These are phyloP conservation scores for Phyllostomus discolor DNA, from an alignment of 2,113 vertebrate genomes.

Conservation along the genomic window DNA sequence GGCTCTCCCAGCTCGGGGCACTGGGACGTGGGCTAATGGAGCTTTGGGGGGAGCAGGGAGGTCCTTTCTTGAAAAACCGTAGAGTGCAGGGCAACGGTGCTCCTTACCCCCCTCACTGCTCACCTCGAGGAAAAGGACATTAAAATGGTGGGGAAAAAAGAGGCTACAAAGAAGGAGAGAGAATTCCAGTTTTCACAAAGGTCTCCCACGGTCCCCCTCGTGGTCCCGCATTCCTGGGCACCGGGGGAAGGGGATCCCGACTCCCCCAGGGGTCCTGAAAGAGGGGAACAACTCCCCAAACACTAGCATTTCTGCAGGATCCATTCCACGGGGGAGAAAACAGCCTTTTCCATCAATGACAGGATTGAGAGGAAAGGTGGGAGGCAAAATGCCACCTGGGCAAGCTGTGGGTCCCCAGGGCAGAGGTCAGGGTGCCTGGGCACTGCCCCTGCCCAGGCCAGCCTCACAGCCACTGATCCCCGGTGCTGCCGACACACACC, in stretches of 20 bases:
- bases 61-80: background rate
- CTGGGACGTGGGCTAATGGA: background rate
- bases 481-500: fast-evolving
- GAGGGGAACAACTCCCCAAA: background rate
- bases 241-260: fast-evolving
- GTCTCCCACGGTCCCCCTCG: fast-evolving
- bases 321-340: fast-evolving
- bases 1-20: background rate
- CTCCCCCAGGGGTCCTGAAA: background rate
- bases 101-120: too few species aligned
- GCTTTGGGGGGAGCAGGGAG: background rate
- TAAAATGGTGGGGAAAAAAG: background rate
- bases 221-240: background rate
- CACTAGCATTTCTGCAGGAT: background rate
- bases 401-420: background rate
- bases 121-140: background rate
- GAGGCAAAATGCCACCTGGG: background rate
- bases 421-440: fast-evolving
- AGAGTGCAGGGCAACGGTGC: fast-evolving
- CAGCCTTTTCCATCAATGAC: fast-evolving
- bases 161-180: too few species aligned
- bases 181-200: background rate
- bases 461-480: fast-evolving
- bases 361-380: background rate
- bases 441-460: fast-evolving